Base-by-base conservation (phyloP, 2,113 vertebrate species). In the Cryptotis parvus region DNA sequence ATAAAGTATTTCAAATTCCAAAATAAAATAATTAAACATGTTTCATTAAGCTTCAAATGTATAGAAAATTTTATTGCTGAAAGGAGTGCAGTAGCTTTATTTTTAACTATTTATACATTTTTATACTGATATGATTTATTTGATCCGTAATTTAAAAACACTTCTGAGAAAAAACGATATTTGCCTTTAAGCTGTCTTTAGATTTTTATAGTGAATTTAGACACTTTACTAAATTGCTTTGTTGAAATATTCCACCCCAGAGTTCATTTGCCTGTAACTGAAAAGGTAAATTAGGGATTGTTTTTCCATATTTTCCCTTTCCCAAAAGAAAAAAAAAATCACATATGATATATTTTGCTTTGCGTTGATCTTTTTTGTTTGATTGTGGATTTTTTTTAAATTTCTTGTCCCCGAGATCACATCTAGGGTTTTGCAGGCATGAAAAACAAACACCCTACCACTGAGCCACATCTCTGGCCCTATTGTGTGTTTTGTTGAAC, bases 61-160 rank as follows among this genome's bases (percentile, higher is more conserved):
- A n/a, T 33, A 9, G 0, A 33, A 78, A 37, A 15, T 1, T 70
- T 55, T 29, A 43, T 75, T 6, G 10, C 70, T 2, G 18, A 22
- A 84, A 6, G 12, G 24, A 3, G 22, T 22, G 18, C 73, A 15
- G 2, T 27, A 45, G 33, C 39, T 73, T 84, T 73, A 52, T 58
- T 84, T 52, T 45, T 22, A 66, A 12, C 33, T 29, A 66, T n/a
- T 58, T 52, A 14, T 2, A 49, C 8, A 26, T 20, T 76, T 85
- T 72, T 68, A 37, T 77, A 15, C 1, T 52, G 27, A 85, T 43
- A 58, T 26, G 73, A 79, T 84, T 94, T 87, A 83, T 74, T 72
- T 80, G 84, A 76, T 39, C 18, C 7, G 27, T 39, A 90, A 31
- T 73, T 83, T 41, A 65, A 82, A 70, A 74, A 73, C 11, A 73